A percentile compares a stretch with the other conserved stretches of the same genome.
Conservation (phyloP, 2,888 invertebrate species). For the Hoplodrina blanda region DNA sequence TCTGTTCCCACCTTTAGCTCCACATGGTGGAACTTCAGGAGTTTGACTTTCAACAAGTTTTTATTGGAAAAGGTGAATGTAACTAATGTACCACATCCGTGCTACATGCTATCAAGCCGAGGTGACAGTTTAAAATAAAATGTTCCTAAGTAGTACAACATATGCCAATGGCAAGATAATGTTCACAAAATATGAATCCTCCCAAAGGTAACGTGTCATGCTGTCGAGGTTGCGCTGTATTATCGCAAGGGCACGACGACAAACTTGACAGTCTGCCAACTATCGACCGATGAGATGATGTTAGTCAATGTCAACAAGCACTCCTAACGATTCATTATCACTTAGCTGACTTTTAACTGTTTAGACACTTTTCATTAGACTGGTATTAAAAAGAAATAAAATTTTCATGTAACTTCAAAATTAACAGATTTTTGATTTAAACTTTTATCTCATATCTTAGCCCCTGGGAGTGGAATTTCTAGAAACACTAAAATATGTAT, state of each 20-base stretch:
- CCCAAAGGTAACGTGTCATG: constrained; percentile 49
- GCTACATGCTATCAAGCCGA: constrained; percentile 24
- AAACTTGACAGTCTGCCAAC: constrained; percentile 85
- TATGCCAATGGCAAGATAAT: constrained; percentile 42
- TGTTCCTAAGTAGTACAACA: constrained; percentile 18
- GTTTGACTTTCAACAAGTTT: not conserved
- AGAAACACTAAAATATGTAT: too few relatives aligned
- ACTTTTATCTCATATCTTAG: too few relatives aligned
- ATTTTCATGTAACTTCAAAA: too few relatives aligned
- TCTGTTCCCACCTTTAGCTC: not conserved
- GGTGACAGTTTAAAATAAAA: constrained; percentile 13
- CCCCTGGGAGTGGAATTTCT: too few relatives aligned
- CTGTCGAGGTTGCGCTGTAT: constrained; percentile 52
- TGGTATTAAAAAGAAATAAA: not conserved
- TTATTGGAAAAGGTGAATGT: not conserved
- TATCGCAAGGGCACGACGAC: constrained; percentile 73
- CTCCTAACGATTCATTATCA: constrained; percentile 71
- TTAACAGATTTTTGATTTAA: too few relatives aligned
- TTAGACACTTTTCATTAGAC: constrained; percentile 22
- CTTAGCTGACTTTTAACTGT: constrained; percentile 58
- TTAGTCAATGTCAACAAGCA: constrained; percentile 84
- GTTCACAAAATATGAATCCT: constrained; percentile 25
- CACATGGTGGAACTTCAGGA: not conserved
- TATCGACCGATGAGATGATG: constrained; percentile 79
- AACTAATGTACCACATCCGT: constrained; percentile 17